A percentile compares a stretch with the other conserved stretches of the same genome.
Conservation (phyloP, 2,797 vertebrate species). For the Cossypha dichroa region DNA sequence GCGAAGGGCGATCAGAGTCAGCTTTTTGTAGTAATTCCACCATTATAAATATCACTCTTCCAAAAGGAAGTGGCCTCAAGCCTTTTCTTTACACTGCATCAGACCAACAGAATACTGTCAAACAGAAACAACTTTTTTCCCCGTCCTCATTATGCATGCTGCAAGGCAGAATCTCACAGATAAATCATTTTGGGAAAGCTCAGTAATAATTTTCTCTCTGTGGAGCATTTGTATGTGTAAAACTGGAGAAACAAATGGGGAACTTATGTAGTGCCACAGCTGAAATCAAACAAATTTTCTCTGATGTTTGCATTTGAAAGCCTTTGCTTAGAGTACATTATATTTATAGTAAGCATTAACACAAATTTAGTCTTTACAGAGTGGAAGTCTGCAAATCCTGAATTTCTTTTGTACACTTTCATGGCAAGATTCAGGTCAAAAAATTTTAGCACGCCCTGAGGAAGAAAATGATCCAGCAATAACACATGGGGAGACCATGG, state of each 20-base stretch:
- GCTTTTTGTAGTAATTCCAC: not conserved
- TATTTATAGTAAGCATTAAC: not conserved
- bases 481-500: rapidly evolving
- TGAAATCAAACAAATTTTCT: not conserved
- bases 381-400: not conserved
- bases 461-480: not conserved
- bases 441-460: not conserved
- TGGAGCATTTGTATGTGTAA: not conserved
- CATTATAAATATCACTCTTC: not conserved
- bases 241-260: not conserved
- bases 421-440: not conserved
- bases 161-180: not conserved
- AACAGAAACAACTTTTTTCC: not conserved
- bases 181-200: not conserved
- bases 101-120: not conserved
- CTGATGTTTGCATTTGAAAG: not conserved
- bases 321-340: not conserved
- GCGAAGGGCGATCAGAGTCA: not conserved
- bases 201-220: not conserved
- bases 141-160: not conserved
- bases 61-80: not conserved
- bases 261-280: not conserved
- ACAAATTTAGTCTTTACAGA: not conserved
- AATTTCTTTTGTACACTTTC: not conserved
- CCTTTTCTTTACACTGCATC: not conserved